Conservation (phyloP, 2,888 invertebrate genomes). For the Ichneumon xanthorius region DNA sequence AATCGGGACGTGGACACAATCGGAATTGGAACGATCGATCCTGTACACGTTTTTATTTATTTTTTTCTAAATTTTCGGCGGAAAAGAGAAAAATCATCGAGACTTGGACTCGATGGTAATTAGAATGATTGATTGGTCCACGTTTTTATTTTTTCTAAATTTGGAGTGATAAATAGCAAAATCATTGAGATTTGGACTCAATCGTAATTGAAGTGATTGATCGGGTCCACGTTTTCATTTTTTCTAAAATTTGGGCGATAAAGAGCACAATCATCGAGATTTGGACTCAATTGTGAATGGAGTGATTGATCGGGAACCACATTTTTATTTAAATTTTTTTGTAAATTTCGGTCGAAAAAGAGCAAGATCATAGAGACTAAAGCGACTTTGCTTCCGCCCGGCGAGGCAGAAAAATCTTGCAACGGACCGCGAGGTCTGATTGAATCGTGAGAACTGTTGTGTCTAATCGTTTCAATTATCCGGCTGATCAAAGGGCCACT, state of each 20-base stretch:
- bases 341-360: not conserved
- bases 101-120: too few relatives aligned
- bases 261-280: too few relatives aligned
- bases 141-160: too few relatives aligned
- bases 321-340: not conserved
- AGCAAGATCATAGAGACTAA: not conserved
- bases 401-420: not conserved
- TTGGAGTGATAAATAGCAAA: too few relatives aligned
- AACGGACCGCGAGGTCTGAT: not conserved
- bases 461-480: not conserved
- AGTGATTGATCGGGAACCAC: too few relatives aligned
- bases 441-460: constrained; percentile 26
- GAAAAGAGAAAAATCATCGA: too few relatives aligned
- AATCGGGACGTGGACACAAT: not conserved
- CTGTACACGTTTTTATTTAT: too few relatives aligned
- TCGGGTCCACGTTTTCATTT: not conserved
- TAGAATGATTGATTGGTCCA: too few relatives aligned
- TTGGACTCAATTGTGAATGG: not conserved
- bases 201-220: not conserved
- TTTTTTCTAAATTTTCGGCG: too few relatives aligned
- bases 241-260: too few relatives aligned
- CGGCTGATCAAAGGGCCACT: constrained; percentile 13
- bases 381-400: not conserved
- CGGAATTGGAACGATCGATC: not conserved
- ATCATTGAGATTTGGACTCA: not conserved